Base-by-base conservation (phyloP, 2,888 invertebrate genomes). In the Orgyia antiqua region DNA sequence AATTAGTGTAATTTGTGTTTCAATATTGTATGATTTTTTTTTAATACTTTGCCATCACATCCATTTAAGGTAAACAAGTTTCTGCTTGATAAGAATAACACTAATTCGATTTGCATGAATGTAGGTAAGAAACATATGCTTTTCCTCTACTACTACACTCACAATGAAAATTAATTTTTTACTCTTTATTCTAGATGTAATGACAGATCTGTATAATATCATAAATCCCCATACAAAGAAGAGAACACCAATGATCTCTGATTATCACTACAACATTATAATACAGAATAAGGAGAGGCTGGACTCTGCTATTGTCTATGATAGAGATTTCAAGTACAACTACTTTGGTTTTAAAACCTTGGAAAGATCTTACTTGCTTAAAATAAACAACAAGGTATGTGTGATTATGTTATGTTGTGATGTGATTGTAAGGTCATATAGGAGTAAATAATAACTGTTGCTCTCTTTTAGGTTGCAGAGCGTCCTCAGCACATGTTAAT, bases 261-360 rank as follows among this genome's bases (percentile, higher is more conserved):
- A 96, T 24, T 89, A 89, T 44, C 92, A 94, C 59, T 91, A 94
- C 58, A 88, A 92, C 17, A 91, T 98, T 27, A 91, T 99, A 7
- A 91, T 92, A 84, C 89, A 93, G 36, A 91, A 99, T 78, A 93
- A 96, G n/a, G 95, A 96, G 58, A 88, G 90, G 40, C 82, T 99
- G 28, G 97, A 99, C 76, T 97, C 98, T 0, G 93, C 97, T 10
- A 97, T 99, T 53, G 95, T 98, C 21, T 98, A 99, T 73, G 97
- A 98, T 66, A 90, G 99, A 52, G 99, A 99, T 77, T 99, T 96
- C 73, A 93, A 91, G 37, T 99, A 98, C 79, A 98, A 97, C 66
- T 99, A 97, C 70, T 99, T 99, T 88, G 99, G 99, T n/a, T 99
- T 99, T 66, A 99, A 98, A 89, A 99, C 99, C 0, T 80, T 99